These are phyloP conservation scores for Ichneumoninae sp. DNA, from an alignment of 2,888 invertebrate genomes.

Conservation along the genomic window DNA sequence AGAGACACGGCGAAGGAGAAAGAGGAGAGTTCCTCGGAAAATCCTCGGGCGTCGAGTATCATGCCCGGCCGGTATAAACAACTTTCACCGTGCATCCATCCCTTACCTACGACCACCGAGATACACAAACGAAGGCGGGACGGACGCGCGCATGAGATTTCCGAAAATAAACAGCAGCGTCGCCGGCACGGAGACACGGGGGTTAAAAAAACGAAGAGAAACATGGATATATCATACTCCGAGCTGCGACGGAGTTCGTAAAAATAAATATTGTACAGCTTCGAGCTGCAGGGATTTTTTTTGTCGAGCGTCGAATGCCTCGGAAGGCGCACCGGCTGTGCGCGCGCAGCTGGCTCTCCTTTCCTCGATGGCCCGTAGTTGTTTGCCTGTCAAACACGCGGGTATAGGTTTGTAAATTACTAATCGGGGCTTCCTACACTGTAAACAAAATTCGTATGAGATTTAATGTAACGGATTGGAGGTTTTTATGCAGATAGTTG, in stretches of 20 bases:
- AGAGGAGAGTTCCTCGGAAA: not conserved
- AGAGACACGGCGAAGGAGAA: not conserved
- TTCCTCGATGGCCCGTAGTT: conserved; percentile 13
- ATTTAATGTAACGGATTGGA: not conserved
- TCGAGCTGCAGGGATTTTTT: not conserved
- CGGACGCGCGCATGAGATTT: not conserved
- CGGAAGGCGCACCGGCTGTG: not conserved
- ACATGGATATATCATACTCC: not conserved
- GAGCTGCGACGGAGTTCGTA: conserved; percentile 6
- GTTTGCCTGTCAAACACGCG: conserved; percentile 5
- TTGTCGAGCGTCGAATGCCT: not conserved
- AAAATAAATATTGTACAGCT: conserved; percentile 42
- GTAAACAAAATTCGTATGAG: too few species aligned
- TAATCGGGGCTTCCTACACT: not conserved
- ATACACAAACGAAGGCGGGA: conserved; percentile 4
- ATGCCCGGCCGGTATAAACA: not conserved
- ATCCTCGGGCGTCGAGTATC: conserved; percentile 6
- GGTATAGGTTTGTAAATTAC: not conserved
- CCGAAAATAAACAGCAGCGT: conserved; percentile 15
- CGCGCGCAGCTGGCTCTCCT: conserved; percentile 12
- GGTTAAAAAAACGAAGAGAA: not conserved
- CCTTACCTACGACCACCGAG: not conserved
- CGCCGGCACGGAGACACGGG: not conserved
- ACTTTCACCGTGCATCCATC: not conserved
- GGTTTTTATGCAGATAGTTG: too few species aligned